phyloP scores from a whole-genome alignment of 2,888 invertebrate genomes.

The Malthinus seriepunctatus region DNA sequence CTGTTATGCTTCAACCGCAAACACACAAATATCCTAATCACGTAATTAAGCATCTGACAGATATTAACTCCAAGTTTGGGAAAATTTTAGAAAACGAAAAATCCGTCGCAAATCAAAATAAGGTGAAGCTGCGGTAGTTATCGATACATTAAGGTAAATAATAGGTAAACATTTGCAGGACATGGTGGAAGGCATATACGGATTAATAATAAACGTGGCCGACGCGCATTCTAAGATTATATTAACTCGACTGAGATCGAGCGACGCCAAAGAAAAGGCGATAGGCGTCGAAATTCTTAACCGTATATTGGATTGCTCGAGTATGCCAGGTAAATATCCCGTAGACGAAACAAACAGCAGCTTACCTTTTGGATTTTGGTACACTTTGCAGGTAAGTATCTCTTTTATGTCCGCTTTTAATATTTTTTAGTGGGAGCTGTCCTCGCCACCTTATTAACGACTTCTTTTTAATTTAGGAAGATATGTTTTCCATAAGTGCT shows the following conservation, averaged over 20 bases:
- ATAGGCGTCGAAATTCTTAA: constrained; percentile 68
- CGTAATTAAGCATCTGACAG: constrained; percentile 61
- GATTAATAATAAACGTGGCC: constrained; percentile 69
- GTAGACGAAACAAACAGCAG: constrained; percentile 86
- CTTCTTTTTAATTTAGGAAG: not conserved
- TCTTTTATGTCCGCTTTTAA: no score
- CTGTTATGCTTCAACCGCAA: constrained; percentile 64
- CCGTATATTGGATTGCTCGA: constrained; percentile 77
- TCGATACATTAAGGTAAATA: no score
- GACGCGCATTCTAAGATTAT: constrained; percentile 69
- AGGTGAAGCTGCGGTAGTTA: constrained; percentile 37
- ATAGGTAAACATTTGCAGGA: constrained; percentile 59
- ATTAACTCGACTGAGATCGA: constrained; percentile 57
- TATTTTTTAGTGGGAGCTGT: not conserved
- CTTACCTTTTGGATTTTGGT: constrained; percentile 90
- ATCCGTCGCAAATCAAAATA: constrained; percentile 48
- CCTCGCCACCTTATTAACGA: not conserved
- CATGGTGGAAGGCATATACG: constrained; percentile 67
- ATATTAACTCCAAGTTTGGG: constrained; percentile 62
- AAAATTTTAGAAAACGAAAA: constrained; percentile 58
- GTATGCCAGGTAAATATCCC: constrained; percentile 82
- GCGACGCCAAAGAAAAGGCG: constrained; percentile 57
- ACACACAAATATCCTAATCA: constrained; percentile 59
- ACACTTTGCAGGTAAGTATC: constrained; percentile 76
- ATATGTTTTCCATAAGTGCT: no score